A percentile compares a stretch with the other conserved stretches of the same genome.
These are phyloP conservation scores for Pempheris klunzingeri DNA, from an alignment of 2,797 vertebrate species.

Conservation along the genomic window DNA sequence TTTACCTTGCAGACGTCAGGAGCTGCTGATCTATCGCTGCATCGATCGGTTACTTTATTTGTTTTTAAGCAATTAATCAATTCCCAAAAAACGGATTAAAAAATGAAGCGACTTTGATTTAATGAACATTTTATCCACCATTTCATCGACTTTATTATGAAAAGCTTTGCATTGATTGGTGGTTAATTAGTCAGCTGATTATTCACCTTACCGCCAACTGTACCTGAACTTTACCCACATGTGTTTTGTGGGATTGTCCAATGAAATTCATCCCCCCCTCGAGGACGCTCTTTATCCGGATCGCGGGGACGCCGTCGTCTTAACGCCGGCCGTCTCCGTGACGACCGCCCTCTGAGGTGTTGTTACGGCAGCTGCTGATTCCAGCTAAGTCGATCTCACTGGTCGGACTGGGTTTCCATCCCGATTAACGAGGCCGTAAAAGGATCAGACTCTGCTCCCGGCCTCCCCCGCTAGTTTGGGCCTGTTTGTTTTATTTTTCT, in stretches of 20 bases:
- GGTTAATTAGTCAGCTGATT: too few species aligned
- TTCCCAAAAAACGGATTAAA: too few species aligned
- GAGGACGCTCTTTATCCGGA: background rate
- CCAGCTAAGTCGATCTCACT: conserved; percentile 6
- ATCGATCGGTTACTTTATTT: too few species aligned
- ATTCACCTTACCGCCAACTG: too few species aligned
- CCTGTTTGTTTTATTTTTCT: conserved; percentile 20
- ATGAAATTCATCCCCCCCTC: background rate
- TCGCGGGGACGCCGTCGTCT: background rate
- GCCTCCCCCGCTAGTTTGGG: conserved; percentile 11
- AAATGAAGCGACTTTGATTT: too few species aligned
- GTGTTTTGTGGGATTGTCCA: conserved; percentile 5
- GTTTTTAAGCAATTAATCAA: too few species aligned
- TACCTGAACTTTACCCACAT: background rate
- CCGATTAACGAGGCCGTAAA: conserved; percentile 60
- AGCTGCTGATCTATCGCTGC: too few species aligned
- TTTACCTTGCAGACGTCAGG: too few species aligned
- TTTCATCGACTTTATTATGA: too few species aligned
- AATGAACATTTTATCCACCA: too few species aligned
- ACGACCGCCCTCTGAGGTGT: conserved; percentile 19
- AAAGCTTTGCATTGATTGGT: too few species aligned
- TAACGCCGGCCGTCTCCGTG: background rate
- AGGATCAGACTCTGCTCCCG: conserved; percentile 9
- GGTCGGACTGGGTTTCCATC: conserved; percentile 27
- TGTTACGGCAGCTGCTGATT: conserved; percentile 41